These are phyloP conservation scores for Pammene fasciana DNA, from an alignment of 2,888 invertebrate species.

Conservation along the genomic window DNA sequence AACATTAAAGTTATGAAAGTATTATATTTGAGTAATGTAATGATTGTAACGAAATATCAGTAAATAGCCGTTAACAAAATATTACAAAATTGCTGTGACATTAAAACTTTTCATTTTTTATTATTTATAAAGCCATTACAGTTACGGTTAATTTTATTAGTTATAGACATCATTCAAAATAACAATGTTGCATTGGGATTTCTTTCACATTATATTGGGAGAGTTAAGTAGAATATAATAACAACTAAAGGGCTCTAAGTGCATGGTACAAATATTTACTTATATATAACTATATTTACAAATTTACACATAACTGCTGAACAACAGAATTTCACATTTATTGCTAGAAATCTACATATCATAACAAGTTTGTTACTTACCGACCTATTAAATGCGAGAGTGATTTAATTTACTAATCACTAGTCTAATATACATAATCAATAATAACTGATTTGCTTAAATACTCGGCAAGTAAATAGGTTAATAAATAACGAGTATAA, in stretches of 20 bases:
- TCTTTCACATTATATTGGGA: neutral
- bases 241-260: slow-evolving; percentile 8
- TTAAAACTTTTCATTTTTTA: no score
- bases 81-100: no score
- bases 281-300: no score
- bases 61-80: no score
- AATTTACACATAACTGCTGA: no score
- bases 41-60: no score
- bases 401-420: neutral
- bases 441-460: no score
- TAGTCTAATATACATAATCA: neutral
- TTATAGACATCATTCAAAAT: neutral
- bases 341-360: neutral
- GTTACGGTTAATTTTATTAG: neutral
- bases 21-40: no score
- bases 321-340: neutral
- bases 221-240: neutral
- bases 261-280: slow-evolving; percentile 21
- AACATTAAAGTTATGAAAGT: no score
- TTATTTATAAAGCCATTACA: no score
- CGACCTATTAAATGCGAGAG: neutral
- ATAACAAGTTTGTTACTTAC: neutral
- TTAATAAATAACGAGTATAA: no score
- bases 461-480: no score
- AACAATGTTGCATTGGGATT: neutral